Evolutionary conservation across 2,888 invertebrate species (phyloP).

Genomic region (Schizaphis graminum): DNA sequence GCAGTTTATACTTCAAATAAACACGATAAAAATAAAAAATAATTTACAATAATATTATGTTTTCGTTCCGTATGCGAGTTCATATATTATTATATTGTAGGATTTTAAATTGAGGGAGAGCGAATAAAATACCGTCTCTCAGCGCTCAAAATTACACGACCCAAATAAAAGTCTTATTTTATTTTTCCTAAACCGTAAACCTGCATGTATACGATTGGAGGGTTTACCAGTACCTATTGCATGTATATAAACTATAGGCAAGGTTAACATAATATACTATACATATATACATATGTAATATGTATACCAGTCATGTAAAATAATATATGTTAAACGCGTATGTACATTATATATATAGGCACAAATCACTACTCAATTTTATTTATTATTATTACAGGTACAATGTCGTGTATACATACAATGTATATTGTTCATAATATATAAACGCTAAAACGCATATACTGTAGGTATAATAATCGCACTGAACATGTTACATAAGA

Average conservation of each 20-base stretch:
- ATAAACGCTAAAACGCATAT: background rate
- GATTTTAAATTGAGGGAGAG: background rate
- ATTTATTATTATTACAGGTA: conserved; percentile 36
- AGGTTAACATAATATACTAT: too few species aligned
- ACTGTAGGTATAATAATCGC: background rate
- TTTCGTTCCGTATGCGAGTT: too few species aligned
- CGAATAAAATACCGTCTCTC: background rate
- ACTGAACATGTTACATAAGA: conserved; percentile 10
- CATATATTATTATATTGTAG: too few species aligned
- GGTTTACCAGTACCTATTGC: background rate
- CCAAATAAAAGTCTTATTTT: background rate
- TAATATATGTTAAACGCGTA: background rate
- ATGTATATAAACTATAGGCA: too few species aligned
- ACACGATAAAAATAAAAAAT: too few species aligned
- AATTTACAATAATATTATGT: too few species aligned
- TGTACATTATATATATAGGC: background rate
- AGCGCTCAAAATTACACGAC: background rate
- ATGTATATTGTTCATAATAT: background rate
- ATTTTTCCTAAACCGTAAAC: background rate
- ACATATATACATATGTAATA: too few species aligned
- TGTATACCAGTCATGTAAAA: background rate
- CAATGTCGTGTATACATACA: background rate
- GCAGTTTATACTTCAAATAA: too few species aligned
- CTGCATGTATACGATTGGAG: background rate
- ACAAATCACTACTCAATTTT: conserved; percentile 17